Conservation (phyloP, 2,888 invertebrate genomes). For the Steromphala cineraria region DNA sequence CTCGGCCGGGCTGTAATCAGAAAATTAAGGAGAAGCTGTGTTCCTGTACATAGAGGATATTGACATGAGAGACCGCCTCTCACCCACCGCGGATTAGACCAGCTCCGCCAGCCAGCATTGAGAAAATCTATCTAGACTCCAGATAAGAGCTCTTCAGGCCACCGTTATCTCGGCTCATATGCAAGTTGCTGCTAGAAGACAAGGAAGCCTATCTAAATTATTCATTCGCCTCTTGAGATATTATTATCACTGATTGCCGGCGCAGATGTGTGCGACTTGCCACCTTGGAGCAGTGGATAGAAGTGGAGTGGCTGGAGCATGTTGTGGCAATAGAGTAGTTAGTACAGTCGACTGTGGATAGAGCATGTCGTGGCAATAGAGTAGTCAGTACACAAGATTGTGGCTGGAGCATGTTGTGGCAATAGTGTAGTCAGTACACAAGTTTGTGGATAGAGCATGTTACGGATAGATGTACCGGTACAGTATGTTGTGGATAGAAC, state of each 20-base stretch:
- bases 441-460: too few relatives aligned
- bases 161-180: conserved; percentile 11
- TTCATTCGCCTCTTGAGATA: conserved; percentile 17
- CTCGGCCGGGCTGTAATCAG: conserved; percentile 14
- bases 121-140: conserved; percentile 17
- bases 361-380: too few relatives aligned
- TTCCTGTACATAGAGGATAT: not conserved
- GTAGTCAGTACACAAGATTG: too few relatives aligned
- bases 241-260: conserved; percentile 7
- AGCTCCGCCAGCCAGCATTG: not conserved
- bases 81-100: not conserved
- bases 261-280: not conserved
- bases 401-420: too few relatives aligned
- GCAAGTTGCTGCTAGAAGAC: conserved; percentile 3
- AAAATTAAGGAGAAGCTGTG: conserved; percentile 22
- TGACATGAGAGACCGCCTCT: not conserved
- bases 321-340: too few relatives aligned
- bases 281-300: too few relatives aligned
- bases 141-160: conserved; percentile 5
- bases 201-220: conserved; percentile 6
- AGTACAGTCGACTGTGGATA: too few relatives aligned
- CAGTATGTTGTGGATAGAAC: too few relatives aligned
- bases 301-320: too few relatives aligned
- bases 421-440: too few relatives aligned
- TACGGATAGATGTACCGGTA: too few relatives aligned